Conservation (phyloP, 2,113 vertebrate genomes). For the Antechinus stuartii region DNA sequence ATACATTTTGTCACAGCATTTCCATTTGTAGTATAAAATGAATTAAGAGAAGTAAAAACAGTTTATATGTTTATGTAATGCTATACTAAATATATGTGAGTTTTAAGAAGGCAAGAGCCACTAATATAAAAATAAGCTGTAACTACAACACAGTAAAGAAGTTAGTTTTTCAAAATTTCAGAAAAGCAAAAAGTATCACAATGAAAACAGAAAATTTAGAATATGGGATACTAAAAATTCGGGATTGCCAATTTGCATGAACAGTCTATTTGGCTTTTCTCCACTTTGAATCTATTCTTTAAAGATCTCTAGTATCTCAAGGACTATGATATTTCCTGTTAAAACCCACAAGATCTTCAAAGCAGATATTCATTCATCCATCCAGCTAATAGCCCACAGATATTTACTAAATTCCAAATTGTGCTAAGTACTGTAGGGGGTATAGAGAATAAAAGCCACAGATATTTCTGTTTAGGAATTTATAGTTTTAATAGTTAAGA, state of each 20-base stretch:
- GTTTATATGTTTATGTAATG: neutral
- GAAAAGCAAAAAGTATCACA: neutral
- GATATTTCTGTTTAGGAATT: neutral
- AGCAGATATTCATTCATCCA: neutral
- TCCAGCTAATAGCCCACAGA: neutral
- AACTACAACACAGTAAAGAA: neutral
- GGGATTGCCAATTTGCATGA: neutral
- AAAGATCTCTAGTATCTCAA: neutral
- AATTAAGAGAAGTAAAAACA: neutral
- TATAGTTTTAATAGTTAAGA: neutral
- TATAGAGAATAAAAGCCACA: neutral
- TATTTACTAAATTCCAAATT: neutral
- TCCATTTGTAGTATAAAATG: neutral
- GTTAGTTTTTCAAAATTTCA: neutral
- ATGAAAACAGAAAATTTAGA: neutral
- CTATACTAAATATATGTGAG: neutral
- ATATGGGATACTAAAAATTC: neutral
- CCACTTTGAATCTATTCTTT: neutral
- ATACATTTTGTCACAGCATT: neutral
- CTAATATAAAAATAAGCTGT: neutral
- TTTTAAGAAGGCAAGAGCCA: neutral
- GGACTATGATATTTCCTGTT: neutral
- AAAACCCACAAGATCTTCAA: neutral
- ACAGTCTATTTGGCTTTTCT: neutral
- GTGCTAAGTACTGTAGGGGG: neutral